These are phyloP conservation scores for Octodon degus DNA, from an alignment of 2,113 vertebrate genomes.

Conservation along the genomic window DNA sequence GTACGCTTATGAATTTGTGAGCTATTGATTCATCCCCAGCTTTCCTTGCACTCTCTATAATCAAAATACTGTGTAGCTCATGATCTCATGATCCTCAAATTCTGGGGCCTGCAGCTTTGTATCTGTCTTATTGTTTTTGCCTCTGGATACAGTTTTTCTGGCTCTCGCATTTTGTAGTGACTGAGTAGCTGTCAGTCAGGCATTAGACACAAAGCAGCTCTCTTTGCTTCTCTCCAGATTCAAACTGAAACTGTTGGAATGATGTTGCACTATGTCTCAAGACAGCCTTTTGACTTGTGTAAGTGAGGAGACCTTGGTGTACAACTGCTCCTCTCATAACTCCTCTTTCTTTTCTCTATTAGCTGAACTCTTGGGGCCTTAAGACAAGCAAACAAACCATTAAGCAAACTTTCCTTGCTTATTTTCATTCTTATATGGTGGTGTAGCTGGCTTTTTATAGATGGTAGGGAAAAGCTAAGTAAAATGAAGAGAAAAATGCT, in stretches of 20 bases:
- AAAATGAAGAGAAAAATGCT: background rate
- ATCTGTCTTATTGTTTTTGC: background rate
- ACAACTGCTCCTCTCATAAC: background rate
- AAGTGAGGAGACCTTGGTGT: background rate
- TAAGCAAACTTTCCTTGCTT: background rate
- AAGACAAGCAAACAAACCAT: background rate
- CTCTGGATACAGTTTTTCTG: background rate
- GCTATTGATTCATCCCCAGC: background rate
- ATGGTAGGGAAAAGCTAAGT: background rate
- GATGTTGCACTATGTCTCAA: background rate
- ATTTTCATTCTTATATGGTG: background rate
- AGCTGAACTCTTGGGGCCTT: background rate
- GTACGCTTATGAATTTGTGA: background rate
- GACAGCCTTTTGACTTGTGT: background rate
- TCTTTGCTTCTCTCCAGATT: background rate
- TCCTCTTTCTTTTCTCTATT: background rate
- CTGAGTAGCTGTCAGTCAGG: background rate
- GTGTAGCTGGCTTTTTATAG: background rate
- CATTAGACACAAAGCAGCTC: background rate
- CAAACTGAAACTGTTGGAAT: slow-evolving; percentile 16
- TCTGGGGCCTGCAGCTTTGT: background rate
- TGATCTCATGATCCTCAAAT: background rate
- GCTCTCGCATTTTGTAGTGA: background rate
- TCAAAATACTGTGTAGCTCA: background rate
- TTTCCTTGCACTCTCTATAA: background rate